Evolutionary conservation across 2,888 invertebrate species (phyloP).

Genomic region (Phymatocera aterrima): DNA sequence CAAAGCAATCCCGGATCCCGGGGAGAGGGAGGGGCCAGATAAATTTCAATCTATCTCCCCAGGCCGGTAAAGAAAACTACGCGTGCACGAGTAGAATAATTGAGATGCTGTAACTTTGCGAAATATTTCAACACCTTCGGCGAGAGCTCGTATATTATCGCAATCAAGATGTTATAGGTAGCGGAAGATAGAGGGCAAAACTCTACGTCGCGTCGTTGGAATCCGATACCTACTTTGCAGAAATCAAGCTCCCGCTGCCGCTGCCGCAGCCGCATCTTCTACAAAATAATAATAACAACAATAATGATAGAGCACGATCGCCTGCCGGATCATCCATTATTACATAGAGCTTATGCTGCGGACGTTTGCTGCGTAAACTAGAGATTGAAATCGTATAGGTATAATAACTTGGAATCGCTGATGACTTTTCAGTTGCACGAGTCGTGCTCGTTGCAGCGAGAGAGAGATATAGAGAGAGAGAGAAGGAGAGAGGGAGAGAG

Average conservation of each 20-base stretch:
- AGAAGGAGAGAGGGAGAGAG: background rate
- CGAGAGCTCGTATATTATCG: constrained; percentile 66
- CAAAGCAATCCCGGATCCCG: no score
- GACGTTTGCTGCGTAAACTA: background rate
- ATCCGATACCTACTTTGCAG: constrained; percentile 31
- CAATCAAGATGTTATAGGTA: constrained; percentile 67
- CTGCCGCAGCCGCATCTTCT: background rate
- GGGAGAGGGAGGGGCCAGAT: no score
- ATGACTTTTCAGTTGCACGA: background rate
- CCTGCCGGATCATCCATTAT: background rate
- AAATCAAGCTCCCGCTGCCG: background rate
- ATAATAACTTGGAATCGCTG: background rate
- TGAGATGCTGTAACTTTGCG: background rate
- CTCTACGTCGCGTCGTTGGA: constrained; percentile 31
- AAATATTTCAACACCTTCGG: background rate
- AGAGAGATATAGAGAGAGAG: no score
- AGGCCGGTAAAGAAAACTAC: no score
- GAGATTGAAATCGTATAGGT: background rate
- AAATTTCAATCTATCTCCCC: no score
- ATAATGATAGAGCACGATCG: no score
- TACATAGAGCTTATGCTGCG: background rate
- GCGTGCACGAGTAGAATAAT: no score
- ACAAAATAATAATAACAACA: constrained; percentile 3
- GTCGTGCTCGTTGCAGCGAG: no score
- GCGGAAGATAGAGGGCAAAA: no score